Conservation (phyloP, 2,888 invertebrate genomes). For the Catocala nupta region DNA sequence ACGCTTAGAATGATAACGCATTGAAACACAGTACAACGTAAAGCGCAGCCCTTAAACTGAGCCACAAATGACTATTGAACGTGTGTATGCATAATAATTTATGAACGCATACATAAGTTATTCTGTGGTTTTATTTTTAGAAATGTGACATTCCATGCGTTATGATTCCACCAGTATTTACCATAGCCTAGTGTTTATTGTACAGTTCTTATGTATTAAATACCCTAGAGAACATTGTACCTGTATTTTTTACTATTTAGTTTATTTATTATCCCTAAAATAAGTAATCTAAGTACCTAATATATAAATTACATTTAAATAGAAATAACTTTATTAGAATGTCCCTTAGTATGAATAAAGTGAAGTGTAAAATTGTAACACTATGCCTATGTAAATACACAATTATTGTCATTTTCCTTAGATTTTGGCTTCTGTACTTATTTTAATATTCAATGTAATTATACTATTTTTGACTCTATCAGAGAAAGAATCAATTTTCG, state of each 20-base stretch:
- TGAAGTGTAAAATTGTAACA: neutral
- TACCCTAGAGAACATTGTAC: constrained; percentile 44
- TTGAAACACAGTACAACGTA: too few relatives aligned
- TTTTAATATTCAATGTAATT: constrained; percentile 34
- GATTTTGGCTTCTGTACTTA: constrained; percentile 51
- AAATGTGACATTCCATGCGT: neutral
- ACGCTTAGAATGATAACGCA: too few relatives aligned
- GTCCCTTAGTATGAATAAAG: neutral
- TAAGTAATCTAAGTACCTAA: constrained; percentile 31
- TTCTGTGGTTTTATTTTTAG: neutral
- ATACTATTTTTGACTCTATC: constrained; percentile 12
- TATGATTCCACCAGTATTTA: constrained; percentile 1
- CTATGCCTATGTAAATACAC: constrained; percentile 9
- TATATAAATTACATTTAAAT: constrained; percentile 15
- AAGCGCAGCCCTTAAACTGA: too few relatives aligned
- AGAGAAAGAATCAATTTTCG: constrained; percentile 24
- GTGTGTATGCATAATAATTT: too few relatives aligned
- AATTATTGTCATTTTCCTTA: constrained; percentile 18
- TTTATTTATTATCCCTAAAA: constrained; percentile 48
- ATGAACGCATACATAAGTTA: too few relatives aligned
- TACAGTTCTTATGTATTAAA: constrained; percentile 28
- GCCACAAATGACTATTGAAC: too few relatives aligned
- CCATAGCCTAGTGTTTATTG: constrained; percentile 12
- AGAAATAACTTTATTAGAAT: constrained; percentile 17
- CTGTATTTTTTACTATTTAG: constrained; percentile 56